Evolutionary conservation across 2,888 invertebrate species (phyloP).

Genomic region (Caenorhabditis becei): DNA sequence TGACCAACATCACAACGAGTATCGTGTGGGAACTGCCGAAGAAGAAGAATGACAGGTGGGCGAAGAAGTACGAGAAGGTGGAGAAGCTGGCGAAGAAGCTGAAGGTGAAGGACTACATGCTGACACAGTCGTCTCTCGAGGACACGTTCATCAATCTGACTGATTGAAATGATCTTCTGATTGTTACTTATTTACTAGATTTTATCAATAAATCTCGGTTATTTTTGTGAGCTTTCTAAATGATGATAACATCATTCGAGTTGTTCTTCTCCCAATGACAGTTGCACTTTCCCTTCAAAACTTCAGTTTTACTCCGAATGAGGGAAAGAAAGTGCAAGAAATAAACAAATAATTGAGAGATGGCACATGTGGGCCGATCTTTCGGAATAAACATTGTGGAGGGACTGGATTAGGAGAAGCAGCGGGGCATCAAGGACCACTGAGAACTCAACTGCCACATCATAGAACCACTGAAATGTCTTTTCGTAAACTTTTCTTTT

Average conservation of each 20-base stretch:
- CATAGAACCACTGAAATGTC: slow-evolving; percentile 15
- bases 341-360: slow-evolving; percentile 44
- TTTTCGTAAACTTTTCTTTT: slow-evolving; percentile 5
- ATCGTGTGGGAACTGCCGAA: slow-evolving; percentile 35
- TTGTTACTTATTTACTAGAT: no score
- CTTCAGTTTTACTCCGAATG: not conserved
- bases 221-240: no score
- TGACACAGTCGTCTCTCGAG: slow-evolving; percentile 41
- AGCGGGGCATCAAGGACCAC: slow-evolving; percentile 20
- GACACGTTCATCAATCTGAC: slow-evolving; percentile 49
- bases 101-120: slow-evolving; percentile 30
- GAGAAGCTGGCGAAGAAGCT: slow-evolving; percentile 29
- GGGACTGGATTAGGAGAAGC: slow-evolving; percentile 16
- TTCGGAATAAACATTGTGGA: slow-evolving; percentile 22
- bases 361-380: slow-evolving; percentile 30
- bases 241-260: no score
- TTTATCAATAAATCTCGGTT: no score
- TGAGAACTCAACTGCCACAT: not conserved
- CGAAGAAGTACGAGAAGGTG: slow-evolving; percentile 38
- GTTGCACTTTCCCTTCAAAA: not conserved
- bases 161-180: no score
- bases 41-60: slow-evolving; percentile 34
- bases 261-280: not conserved
- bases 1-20: slow-evolving; percentile 26
- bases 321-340: slow-evolving; percentile 40